These are phyloP conservation scores for Chaenogobius annularis DNA, from an alignment of 2,113 vertebrate genomes.

Conservation along the genomic window DNA sequence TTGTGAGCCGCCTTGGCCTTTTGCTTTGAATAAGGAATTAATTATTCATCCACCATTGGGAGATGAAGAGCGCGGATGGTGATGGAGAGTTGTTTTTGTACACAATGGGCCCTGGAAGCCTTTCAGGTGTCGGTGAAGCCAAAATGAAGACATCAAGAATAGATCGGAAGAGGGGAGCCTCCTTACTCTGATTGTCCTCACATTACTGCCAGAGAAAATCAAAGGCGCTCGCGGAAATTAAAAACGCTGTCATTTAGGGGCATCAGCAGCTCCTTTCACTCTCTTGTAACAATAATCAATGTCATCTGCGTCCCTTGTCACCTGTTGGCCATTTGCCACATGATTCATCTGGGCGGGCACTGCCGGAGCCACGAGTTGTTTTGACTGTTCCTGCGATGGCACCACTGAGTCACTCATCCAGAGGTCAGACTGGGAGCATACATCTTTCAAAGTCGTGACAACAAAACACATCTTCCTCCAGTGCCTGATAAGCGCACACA, in stretches of 20 bases:
- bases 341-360: conserved; percentile 31
- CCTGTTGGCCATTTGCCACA: conserved; percentile 24
- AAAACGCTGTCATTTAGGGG: conserved; percentile 30
- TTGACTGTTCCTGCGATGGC: neutral
- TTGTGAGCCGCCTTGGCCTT: conserved; percentile 57
- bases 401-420: conserved; percentile 4
- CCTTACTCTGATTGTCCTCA: conserved; percentile 37
- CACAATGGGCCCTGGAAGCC: conserved; percentile 54
- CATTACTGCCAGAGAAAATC: conserved; percentile 27
- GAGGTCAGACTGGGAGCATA: conserved; percentile 4
- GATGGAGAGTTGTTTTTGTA: conserved; percentile 47
- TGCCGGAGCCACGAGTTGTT: neutral
- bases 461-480: neutral
- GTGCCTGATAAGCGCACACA: neutral
- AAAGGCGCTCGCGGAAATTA: conserved; percentile 39
- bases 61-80: conserved; percentile 52
- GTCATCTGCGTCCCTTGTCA: conserved; percentile 33
- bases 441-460: conserved; percentile 9
- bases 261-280: conserved; percentile 17
- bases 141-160: conserved; percentile 42
- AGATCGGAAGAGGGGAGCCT: conserved; percentile 29
- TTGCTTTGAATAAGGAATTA: conserved; percentile 63
- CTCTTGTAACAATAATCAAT: conserved; percentile 32
- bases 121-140: conserved; percentile 46
- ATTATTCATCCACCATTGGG: conserved; percentile 68